phyloP scores from a whole-genome alignment of 2,888 invertebrate genomes.

The Andricus curvator region DNA sequence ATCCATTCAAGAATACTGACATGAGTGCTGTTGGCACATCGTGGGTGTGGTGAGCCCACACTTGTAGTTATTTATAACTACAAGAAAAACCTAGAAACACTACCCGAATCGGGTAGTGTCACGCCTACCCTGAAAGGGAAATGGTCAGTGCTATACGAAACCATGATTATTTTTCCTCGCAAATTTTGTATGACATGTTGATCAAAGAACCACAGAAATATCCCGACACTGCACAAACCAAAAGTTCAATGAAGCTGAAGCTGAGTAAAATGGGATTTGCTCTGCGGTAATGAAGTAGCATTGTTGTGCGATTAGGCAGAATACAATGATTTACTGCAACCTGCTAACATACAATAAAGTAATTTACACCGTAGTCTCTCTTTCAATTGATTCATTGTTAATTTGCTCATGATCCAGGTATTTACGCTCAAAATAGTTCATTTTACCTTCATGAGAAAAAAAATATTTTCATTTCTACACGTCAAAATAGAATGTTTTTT shows the following conservation, averaged over 20 bases:
- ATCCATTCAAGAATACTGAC: too few species aligned
- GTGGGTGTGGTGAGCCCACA: too few species aligned
- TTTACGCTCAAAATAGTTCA: background rate
- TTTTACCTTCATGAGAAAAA: background rate
- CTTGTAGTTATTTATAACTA: too few species aligned
- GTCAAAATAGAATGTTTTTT: background rate
- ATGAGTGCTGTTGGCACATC: too few species aligned
- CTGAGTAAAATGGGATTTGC: constrained; percentile 42
- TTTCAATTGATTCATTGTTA: constrained; percentile 22
- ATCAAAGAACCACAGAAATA: background rate
- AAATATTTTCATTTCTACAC: background rate
- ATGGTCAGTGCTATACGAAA: too few species aligned
- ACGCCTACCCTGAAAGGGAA: too few species aligned
- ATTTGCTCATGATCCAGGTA: background rate
- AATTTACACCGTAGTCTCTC: constrained; percentile 46
- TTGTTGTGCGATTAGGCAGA: constrained; percentile 56
- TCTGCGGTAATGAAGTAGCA: constrained; percentile 56
- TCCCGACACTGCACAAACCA: constrained; percentile 29
- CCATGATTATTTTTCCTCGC: too few species aligned
- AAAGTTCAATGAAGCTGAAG: constrained; percentile 58
- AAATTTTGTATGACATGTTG: too few species aligned
- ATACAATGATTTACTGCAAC: constrained; percentile 57
- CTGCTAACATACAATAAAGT: constrained; percentile 42
- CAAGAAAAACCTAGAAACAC: too few species aligned
- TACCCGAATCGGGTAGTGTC: too few species aligned